Base-by-base conservation (phyloP, 2,797 vertebrate genomes). In the Amblyraja radiata region DNA sequence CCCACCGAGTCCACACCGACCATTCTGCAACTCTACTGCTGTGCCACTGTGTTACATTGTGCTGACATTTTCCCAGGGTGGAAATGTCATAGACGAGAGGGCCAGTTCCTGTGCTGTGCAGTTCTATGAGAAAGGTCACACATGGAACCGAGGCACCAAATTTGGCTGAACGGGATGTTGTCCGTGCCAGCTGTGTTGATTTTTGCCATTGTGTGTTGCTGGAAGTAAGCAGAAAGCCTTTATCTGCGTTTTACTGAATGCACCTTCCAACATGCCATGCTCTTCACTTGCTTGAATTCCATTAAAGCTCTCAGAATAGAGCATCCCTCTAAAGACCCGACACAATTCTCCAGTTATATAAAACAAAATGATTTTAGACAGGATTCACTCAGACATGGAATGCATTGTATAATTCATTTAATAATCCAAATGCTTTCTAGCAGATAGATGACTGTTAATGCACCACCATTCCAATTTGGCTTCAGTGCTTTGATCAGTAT, bases 271-370 rank as follows among this genome's bases (percentile, higher is more conserved):
- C 28, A 8, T 65, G 14, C 28, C 63, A 32, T 28, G 21, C 83
- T n/a, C 63, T 32, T 61, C 14, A 74, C n/a, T n/a, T 28, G 84
- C 84, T 88, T 13, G 2, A 18, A 6, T 88, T 61, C 61, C 84
- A 88, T 65, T 65, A 65, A 2, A 65, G 61, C 61, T 88, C 84
- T 88, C 84, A 88, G 84, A 88, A 88, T 88, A 88, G 84, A 36
- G n/a, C 28, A 65, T 88, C 54, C 84, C 84, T 88, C 84, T 88
- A 16, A 88, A 88, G 84, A 88, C 84, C n/a, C 84, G 84, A 9
- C 84, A 88, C 84, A 61, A 88, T 88, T 88, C 63, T 65, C 61
- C 61, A 65, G 32, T 65, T 88, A n/a, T 32, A 18, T 7, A 21
- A 65, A 28, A 83, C 46, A 54, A 39, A 32, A 88, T 65, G 83